These are phyloP conservation scores for Dasypogon diadema DNA, from an alignment of 2,888 invertebrate species.

Conservation along the genomic window DNA sequence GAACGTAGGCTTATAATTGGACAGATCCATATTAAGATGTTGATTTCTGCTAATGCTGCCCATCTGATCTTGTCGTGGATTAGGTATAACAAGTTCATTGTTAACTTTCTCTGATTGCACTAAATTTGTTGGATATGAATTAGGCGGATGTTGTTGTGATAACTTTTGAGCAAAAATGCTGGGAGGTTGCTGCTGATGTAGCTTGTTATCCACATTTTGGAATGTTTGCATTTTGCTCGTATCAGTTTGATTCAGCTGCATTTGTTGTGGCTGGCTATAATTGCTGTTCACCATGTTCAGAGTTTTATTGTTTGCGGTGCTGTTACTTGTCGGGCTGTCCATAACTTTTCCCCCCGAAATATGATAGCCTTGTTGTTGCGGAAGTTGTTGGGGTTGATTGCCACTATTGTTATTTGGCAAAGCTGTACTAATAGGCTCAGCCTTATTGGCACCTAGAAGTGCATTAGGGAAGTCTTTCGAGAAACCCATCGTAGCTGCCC, in stretches of 20 bases:
- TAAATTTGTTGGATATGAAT: constrained; percentile 38
- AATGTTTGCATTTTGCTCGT: constrained; percentile 28
- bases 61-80: constrained; percentile 57
- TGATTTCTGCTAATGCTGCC: constrained; percentile 47
- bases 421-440: constrained; percentile 33
- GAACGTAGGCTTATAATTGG: constrained; percentile 60
- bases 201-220: constrained; percentile 48
- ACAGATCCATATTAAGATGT: constrained; percentile 56
- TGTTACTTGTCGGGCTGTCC: background rate
- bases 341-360: background rate
- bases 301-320: constrained; percentile 6
- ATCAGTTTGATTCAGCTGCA: constrained; percentile 53
- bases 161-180: constrained; percentile 60
- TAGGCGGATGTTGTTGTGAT: constrained; percentile 58
- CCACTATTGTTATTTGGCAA: constrained; percentile 59
- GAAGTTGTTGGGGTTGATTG: constrained; percentile 60
- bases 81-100: constrained; percentile 53
- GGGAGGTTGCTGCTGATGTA: constrained; percentile 55
- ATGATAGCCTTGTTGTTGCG: constrained; percentile 55
- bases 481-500: constrained; percentile 67
- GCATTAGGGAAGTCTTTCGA: constrained; percentile 64
- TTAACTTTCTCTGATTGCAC: constrained; percentile 50
- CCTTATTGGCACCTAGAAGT: constrained; percentile 13
- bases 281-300: constrained; percentile 13
- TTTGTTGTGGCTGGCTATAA: constrained; percentile 52